Percentiles rank a stretch among this genome's conserved stretches.
phyloP scores from a whole-genome alignment of 2,797 vertebrate genomes.

The Neoniphon sammara region DNA sequence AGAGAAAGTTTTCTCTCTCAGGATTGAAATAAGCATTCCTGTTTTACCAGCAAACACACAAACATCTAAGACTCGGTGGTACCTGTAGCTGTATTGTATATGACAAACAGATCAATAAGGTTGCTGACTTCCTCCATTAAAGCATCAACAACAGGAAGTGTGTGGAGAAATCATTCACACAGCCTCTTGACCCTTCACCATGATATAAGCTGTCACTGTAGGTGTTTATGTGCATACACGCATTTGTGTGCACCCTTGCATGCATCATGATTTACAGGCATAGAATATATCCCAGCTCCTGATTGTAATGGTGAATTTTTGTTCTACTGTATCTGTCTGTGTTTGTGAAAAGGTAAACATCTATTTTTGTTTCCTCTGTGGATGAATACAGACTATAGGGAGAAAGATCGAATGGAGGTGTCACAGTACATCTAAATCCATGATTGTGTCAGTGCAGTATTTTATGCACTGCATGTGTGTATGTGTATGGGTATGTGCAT shows the following conservation, averaged over 20 bases:
- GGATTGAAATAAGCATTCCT: not conserved
- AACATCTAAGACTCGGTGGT: not conserved
- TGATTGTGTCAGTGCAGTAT: not conserved
- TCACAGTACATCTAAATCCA: not conserved
- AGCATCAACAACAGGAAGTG: constrained; percentile 26
- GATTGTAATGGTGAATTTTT: constrained; percentile 3
- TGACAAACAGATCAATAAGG: constrained; percentile 45
- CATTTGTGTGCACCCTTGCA: not conserved
- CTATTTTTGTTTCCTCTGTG: not conserved
- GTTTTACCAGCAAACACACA: not conserved
- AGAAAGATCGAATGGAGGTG: not conserved
- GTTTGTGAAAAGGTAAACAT: too few species aligned
- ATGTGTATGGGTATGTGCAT: not conserved
- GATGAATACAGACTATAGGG: not conserved
- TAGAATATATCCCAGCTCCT: not conserved
- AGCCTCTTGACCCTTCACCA: not conserved
- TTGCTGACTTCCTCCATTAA: constrained; percentile 32
- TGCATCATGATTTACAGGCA: not conserved
- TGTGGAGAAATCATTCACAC: not conserved
- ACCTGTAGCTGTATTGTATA: not conserved
- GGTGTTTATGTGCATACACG: too few species aligned
- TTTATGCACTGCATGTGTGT: not conserved
- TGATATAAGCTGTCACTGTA: not conserved
- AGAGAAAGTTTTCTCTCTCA: too few species aligned
- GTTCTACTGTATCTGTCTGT: not conserved